Evolutionary conservation across 2,888 invertebrate genomes (phyloP).

Genomic region (Drosophila fungiperda): DNA sequence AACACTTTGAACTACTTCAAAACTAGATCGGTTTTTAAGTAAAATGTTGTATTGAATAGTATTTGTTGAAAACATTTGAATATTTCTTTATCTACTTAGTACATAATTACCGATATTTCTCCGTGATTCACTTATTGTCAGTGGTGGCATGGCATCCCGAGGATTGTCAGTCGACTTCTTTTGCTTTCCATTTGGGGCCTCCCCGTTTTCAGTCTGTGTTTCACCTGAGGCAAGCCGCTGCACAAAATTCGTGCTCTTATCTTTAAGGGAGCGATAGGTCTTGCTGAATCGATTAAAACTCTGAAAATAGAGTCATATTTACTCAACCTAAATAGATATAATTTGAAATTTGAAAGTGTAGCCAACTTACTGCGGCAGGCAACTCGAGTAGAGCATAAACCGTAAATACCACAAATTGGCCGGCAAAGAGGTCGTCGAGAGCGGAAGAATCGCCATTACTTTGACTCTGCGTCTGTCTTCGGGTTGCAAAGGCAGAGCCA

Average conservation of each 20-base stretch:
- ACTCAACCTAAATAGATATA: slow-evolving; percentile 37
- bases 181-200: slow-evolving; percentile 36
- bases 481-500: slow-evolving; percentile 47
- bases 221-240: slow-evolving; percentile 76
- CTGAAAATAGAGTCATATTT: slow-evolving; percentile 57
- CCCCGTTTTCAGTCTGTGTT: slow-evolving; percentile 38
- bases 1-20: not conserved
- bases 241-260: slow-evolving; percentile 82
- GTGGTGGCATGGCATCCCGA: slow-evolving; percentile 72
- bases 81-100: too few species aligned
- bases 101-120: slow-evolving; percentile 83
- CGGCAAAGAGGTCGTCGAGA: slow-evolving; percentile 83
- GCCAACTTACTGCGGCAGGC: slow-evolving; percentile 80
- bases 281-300: slow-evolving; percentile 84
- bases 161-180: slow-evolving; percentile 68
- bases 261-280: slow-evolving; percentile 84
- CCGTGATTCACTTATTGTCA: slow-evolving; percentile 84
- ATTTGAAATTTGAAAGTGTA: slow-evolving; percentile 5
- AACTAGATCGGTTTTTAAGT: not conserved
- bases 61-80: not conserved
- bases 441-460: slow-evolving; percentile 58
- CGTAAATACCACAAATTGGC: slow-evolving; percentile 85
- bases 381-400: slow-evolving; percentile 85
- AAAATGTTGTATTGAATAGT: not conserved
- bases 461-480: slow-evolving; percentile 57